Evolutionary conservation across 53 echinoderm and acorn worm species (phyloP), one percentile per base, ranked within the genome.

Genomic region (Patiria pectinifera): DNA sequence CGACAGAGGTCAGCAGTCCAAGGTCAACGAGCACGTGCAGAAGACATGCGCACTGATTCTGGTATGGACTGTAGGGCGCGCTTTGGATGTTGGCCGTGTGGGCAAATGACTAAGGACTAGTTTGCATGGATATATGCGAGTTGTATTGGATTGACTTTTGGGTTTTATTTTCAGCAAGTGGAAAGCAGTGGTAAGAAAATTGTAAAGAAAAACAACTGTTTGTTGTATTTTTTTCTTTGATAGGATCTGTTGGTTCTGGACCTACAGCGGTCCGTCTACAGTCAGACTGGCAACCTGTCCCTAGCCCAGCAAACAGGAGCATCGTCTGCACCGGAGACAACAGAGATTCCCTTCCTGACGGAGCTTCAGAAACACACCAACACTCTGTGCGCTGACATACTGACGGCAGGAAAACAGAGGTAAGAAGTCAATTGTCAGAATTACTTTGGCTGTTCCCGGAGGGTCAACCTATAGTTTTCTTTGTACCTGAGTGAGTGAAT

Each of bases 281-380:
- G 93, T 66, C 93, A 94, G 92, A 85, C 96, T 7, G 96, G 95
- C 43, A 97, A 86, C 58, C 85, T 95, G 11, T 95, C 94, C 69
- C 91, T 95, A 19, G 93, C 94, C 49, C 95, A 94, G 87, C 94
- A 93, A 53, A 85, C 92, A 18, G 46, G 83, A 35, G 46, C 86
- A 53, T 58, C 88, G 16, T 82, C 87, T 76, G 25, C 21, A 19
- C 74, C n/a, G 12, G 80, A 80, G 22, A 15, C 48, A n/a, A 81
- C 69, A 2, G 96, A 99, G 59, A 97, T 99, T 23, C 99, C 99
- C 3, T 95, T 99, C 87, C 92, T 99, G 70, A 91, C 91, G 10
- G 99, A 99, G 44, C 93, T 99, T 19, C 99, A 97, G 85, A 97
- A 95, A 77, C 94, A 99, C 93, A 97, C 97, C 58, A 96, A 91